A percentile compares a stretch with the other conserved stretches of the same genome.
Evolutionary conservation across 2,797 vertebrate genomes (phyloP).

Genomic region (Enteromius thamalakanensis): DNA sequence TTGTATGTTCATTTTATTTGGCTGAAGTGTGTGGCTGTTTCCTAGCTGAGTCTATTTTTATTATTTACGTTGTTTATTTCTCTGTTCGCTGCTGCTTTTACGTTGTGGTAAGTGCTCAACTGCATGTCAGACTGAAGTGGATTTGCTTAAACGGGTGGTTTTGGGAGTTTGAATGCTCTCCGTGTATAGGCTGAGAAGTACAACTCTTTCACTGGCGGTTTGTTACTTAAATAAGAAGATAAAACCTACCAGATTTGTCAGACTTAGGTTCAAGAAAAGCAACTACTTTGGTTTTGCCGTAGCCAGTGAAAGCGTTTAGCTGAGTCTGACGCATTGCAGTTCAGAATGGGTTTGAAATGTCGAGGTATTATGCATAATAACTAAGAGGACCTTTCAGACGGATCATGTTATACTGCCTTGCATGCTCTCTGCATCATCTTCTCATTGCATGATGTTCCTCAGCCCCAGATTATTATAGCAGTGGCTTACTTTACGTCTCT

Average conservation of each 20-base stretch:
- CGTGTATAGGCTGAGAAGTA: constrained; percentile 67
- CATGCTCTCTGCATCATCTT: constrained; percentile 68
- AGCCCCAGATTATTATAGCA: constrained; percentile 24
- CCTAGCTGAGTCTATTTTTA: constrained; percentile 69
- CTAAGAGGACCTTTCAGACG: constrained; percentile 20
- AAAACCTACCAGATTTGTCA: neutral
- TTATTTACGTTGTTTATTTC: constrained; percentile 81
- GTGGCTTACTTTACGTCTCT: constrained; percentile 8
- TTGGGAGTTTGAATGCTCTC: constrained; percentile 72
- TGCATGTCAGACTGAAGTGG: constrained; percentile 85
- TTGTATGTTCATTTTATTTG: constrained; percentile 40
- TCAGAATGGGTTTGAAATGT: constrained; percentile 41
- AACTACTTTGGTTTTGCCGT: constrained; percentile 13
- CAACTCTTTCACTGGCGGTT: constrained; percentile 81
- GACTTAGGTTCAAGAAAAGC: neutral
- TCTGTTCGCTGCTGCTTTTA: constrained; percentile 86
- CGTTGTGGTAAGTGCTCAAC: constrained; percentile 85
- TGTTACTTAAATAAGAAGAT: neutral
- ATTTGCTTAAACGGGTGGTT: constrained; percentile 70
- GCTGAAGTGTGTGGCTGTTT: constrained; percentile 43
- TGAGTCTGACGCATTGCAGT: constrained; percentile 44
- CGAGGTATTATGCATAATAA: constrained; percentile 38
- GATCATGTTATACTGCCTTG: constrained; percentile 65
- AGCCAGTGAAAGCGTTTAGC: constrained; percentile 78
- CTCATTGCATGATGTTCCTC: constrained; percentile 50